phyloP scores from a whole-genome alignment of 92 coral and sea anemone species.

The Porites rus region DNA sequence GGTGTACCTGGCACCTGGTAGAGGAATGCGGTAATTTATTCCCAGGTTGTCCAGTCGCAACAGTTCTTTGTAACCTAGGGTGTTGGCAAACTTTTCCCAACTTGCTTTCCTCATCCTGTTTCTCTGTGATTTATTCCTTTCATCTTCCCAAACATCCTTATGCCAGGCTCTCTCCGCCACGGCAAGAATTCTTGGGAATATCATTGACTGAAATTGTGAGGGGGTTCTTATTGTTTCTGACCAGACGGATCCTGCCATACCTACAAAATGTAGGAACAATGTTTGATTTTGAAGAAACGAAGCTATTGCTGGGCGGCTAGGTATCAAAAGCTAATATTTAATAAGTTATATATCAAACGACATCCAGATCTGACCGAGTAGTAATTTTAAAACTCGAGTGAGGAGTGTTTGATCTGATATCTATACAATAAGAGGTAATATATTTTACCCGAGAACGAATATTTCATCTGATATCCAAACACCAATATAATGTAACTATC shows the following conservation, averaged over 20 bases:
- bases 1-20: conserved; percentile 82
- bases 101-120: conserved; percentile 47
- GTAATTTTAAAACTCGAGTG: too few relatives aligned
- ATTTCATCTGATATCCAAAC: too few relatives aligned
- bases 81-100: conserved; percentile 91
- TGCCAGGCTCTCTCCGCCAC: conserved; percentile 98
- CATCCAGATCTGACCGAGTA: too few relatives aligned
- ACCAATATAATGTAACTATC: too few relatives aligned
- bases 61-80: conserved; percentile 88
- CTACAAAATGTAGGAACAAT: conserved; percentile 9
- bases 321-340: too few relatives aligned
- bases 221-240: conserved; percentile 93
- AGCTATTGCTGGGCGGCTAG: too few relatives aligned
- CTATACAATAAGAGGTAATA: too few relatives aligned
- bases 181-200: conserved; percentile 90
- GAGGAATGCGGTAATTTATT: conserved; percentile 85
- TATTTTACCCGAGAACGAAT: too few relatives aligned
- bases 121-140: conserved; percentile 48
- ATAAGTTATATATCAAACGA: too few relatives aligned
- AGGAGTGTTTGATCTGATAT: too few relatives aligned
- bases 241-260: conserved; percentile 93
- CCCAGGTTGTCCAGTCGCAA: conserved; percentile 84
- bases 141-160: conserved; percentile 83
- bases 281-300: not conserved
- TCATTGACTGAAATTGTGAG: conserved; percentile 89